Evolutionary conservation across 2,888 invertebrate genomes (phyloP), one percentile per base, ranked within the genome.

Genomic region (Petrophora chlorosata): DNA sequence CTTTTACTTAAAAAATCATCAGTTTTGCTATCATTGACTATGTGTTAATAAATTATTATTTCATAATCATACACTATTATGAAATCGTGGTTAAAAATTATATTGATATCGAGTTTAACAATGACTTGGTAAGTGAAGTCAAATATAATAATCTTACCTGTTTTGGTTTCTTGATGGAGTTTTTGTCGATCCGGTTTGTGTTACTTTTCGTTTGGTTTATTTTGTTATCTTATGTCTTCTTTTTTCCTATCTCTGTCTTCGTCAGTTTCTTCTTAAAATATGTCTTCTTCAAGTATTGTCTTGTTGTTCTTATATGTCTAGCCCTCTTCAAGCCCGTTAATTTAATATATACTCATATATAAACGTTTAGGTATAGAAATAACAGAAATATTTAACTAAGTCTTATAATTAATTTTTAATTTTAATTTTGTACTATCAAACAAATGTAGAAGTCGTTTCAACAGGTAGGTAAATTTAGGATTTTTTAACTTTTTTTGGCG

Each of bases 381-480:
- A 88, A 89, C 82, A 76, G 71, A 87, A 88, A 79, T 67, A 77
- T 85, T 80, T 78, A 89, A 90, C 82, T 86, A 76, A 90, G 77
- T 85, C 87, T 87, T 89, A 90, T 87, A 70, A 73, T 82, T 86
- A 89, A 88, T 89, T 90, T 88, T 89, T 86, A 70, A 64, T 81
- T 82, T 73, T 81, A 88, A 90, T 90, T 90, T 89, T 89, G 89
- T 89, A 90, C 90, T 89, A 82, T 90, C 78, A 90, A 90, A 88
- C 75, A 89, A 90, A 89, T 87, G 81, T 88, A 83, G 86, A 89
- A 87, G 76, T 83, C 68, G 70, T 65, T 79, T 85, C 80, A 88
- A 89, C 86, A 82, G 81, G 84, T 87, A 87, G 88, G 81, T 89
- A 89, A 88, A 84, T 88, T 89, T 89, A 74, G 86, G 74, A 78